A percentile compares a stretch with the other conserved stretches of the same genome.
Evolutionary conservation across 2,113 vertebrate genomes (phyloP).

Genomic region (Pomatostomus ruficeps): DNA sequence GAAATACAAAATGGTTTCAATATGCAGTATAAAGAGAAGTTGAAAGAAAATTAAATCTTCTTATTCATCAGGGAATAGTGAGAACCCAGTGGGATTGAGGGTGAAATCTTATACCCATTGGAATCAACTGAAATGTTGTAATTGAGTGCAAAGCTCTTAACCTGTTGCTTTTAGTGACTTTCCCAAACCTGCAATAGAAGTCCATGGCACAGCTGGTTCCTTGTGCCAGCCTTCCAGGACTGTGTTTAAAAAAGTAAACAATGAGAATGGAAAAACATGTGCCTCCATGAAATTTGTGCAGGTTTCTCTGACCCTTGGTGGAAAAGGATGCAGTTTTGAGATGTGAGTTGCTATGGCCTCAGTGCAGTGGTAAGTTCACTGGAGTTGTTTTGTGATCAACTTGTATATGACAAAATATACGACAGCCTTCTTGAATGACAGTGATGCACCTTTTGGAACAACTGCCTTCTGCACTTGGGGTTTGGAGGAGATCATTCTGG

Average conservation of each 20-base stretch:
- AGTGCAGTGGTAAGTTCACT: neutral
- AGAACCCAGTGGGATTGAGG: neutral
- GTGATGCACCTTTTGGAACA: neutral
- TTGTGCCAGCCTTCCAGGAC: neutral
- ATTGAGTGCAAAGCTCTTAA: neutral
- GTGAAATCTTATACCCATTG: neutral
- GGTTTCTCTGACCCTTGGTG: neutral
- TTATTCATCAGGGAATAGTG: neutral
- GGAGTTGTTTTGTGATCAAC: neutral
- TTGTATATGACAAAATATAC: neutral
- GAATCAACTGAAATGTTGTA: neutral
- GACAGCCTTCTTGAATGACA: neutral
- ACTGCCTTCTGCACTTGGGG: neutral
- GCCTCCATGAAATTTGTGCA: neutral
- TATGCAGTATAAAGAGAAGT: neutral
- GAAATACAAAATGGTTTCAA: neutral
- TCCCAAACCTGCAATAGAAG: neutral
- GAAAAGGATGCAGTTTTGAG: neutral
- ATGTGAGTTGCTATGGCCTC: neutral
- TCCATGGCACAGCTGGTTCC: neutral
- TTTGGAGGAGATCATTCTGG: neutral
- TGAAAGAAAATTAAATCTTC: neutral
- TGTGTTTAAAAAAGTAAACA: neutral
- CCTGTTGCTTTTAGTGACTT: neutral
- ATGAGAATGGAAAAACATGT: neutral